phyloP scores from a whole-genome alignment of 2,888 invertebrate species.

The Temnothorax ravouxi region DNA sequence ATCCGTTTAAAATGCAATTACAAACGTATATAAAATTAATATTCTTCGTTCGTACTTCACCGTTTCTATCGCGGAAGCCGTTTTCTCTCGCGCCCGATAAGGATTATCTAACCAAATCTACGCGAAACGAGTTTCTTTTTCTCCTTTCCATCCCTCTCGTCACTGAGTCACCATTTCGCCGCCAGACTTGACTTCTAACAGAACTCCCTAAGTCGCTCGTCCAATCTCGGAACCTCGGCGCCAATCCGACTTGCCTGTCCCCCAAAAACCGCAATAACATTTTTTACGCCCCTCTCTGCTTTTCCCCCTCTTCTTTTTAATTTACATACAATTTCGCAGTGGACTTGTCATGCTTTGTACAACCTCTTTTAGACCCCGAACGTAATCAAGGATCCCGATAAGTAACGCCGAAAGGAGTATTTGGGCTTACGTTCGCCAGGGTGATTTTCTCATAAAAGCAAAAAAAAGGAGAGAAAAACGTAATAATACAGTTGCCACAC shows the following conservation, averaged over 20 bases:
- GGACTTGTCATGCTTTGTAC: constrained; percentile 19
- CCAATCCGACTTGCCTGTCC: constrained; percentile 57
- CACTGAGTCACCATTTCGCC: constrained; percentile 14
- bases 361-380: constrained; percentile 38
- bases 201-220: constrained; percentile 73
- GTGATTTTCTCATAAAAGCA: constrained; percentile 10
- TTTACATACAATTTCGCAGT: constrained; percentile 71
- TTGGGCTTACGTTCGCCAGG: constrained; percentile 21
- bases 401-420: constrained; percentile 47
- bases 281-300: constrained; percentile 51
- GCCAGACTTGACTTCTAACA: constrained; percentile 68
- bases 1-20: constrained; percentile 44
- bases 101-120: constrained; percentile 77
- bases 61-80: constrained; percentile 38
- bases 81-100: constrained; percentile 26
- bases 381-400: constrained; percentile 61
- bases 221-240: constrained; percentile 69
- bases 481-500: constrained; percentile 14
- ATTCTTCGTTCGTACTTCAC: constrained; percentile 63
- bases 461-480: background rate
- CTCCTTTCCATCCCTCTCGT: constrained; percentile 45
- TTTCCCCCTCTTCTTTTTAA: constrained; percentile 62
- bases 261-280: constrained; percentile 67
- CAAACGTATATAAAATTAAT: constrained; percentile 73
- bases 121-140: constrained; percentile 68